phyloP scores from a whole-genome alignment of 2,888 invertebrate species.

The Capitulum mitella region DNA sequence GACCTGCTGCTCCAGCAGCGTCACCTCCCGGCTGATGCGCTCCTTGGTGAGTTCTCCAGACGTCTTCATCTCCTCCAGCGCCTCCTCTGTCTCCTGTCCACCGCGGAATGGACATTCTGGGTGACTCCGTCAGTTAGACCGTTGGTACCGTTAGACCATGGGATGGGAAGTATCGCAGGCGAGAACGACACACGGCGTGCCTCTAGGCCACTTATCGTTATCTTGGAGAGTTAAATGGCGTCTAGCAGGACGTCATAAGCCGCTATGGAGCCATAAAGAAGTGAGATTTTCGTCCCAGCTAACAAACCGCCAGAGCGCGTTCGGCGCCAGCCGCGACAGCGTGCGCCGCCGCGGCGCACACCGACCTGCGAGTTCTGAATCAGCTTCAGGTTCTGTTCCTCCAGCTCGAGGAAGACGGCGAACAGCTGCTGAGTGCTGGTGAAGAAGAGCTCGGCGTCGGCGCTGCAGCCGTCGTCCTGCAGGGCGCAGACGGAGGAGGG shows the following conservation, averaged over 20 bases:
- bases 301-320: no score
- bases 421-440: background rate
- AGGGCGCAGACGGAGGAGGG: background rate
- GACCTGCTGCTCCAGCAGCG: slow-evolving; percentile 13
- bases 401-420: slow-evolving; percentile 7
- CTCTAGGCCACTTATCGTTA: no score
- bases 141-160: no score
- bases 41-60: slow-evolving; percentile 8
- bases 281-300: no score
- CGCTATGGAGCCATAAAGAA: no score
- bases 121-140: no score
- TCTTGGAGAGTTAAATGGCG: no score
- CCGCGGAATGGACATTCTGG: background rate
- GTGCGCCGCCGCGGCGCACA: background rate
- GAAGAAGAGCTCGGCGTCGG: slow-evolving; percentile 14
- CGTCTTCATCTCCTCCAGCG: slow-evolving; percentile 19
- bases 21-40: slow-evolving; percentile 1
- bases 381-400: slow-evolving; percentile 24
- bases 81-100: slow-evolving; percentile 11
- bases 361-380: slow-evolving; percentile 14
- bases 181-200: no score
- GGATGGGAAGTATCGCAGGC: no score
- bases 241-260: no score
- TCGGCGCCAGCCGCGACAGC: background rate
- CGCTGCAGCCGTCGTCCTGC: background rate